phyloP scores from a whole-genome alignment of 37 sponge, comb jelly and placozoan species.

The Oopsacas minuta region DNA sequence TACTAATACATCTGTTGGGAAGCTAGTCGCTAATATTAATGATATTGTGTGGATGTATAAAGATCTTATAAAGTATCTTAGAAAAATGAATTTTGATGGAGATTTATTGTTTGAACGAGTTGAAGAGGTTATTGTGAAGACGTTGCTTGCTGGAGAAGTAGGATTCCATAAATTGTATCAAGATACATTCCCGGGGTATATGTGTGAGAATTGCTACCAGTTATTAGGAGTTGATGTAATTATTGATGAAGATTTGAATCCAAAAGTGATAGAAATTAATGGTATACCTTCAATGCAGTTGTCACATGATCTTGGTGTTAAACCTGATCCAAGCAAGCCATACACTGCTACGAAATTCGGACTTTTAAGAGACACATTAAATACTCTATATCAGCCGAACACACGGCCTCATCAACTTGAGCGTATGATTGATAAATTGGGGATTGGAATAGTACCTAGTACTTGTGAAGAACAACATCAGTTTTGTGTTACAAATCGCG shows the following conservation, averaged over 20 bases:
- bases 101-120: slow-evolving; percentile 41
- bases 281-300: slow-evolving; percentile 83
- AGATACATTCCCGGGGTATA: slow-evolving; percentile 34
- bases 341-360: slow-evolving; percentile 70
- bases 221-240: slow-evolving; percentile 75
- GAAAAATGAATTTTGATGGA: slow-evolving; percentile 14
- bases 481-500: slow-evolving; percentile 38
- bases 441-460: slow-evolving; percentile 53
- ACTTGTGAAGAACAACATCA: slow-evolving; percentile 24
- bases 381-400: slow-evolving; percentile 33
- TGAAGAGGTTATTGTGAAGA: slow-evolving; percentile 47
- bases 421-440: slow-evolving; percentile 14
- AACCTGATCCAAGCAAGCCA: slow-evolving; percentile 37
- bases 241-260: slow-evolving; percentile 39
- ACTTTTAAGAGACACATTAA: slow-evolving; percentile 51
- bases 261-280: slow-evolving; percentile 78
- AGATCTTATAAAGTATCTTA: slow-evolving; percentile 34
- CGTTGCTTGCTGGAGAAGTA: slow-evolving; percentile 47
- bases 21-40: slow-evolving; percentile 47
- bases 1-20: slow-evolving; percentile 77
- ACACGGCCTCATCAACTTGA: slow-evolving; percentile 23
- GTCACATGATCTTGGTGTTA: slow-evolving; percentile 63
- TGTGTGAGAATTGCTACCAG: slow-evolving; percentile 62
- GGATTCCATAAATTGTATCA: slow-evolving; percentile 24
- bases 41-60: slow-evolving; percentile 74